Evolutionary conservation across 2,888 invertebrate genomes (phyloP).

Genomic region (Nebria salina): DNA sequence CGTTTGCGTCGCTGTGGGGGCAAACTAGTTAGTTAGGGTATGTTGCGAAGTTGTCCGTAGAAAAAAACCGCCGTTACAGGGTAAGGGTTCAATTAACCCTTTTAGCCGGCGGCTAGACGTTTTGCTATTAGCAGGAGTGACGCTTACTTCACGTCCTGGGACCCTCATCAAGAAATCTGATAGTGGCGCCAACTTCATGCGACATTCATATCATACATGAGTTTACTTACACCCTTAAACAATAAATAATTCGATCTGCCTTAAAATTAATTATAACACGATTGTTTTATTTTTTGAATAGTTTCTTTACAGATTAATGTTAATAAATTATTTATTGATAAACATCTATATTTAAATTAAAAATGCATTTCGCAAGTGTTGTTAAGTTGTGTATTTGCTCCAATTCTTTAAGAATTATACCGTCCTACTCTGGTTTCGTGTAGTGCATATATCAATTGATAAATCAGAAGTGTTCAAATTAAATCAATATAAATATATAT

Average conservation of each 20-base stretch:
- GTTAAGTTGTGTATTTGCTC: constrained; percentile 31
- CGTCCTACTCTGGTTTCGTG: constrained; percentile 43
- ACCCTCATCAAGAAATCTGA: background rate
- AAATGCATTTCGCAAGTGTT: background rate
- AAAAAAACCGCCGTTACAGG: background rate
- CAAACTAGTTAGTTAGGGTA: background rate
- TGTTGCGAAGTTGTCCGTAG: background rate
- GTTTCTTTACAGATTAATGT: too few species aligned
- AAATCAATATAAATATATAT: background rate
- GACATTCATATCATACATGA: background rate
- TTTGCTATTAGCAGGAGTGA: background rate
- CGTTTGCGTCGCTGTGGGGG: background rate
- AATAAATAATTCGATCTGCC: too few species aligned
- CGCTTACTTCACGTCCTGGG: background rate
- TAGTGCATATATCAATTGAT: constrained; percentile 6
- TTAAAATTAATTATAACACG: too few species aligned
- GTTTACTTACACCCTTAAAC: too few species aligned
- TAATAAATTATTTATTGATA: too few species aligned
- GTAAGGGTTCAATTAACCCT: constrained; percentile 19
- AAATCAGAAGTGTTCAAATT: constrained; percentile 13
- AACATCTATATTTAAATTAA: too few species aligned
- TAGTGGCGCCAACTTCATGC: background rate
- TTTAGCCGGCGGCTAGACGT: constrained; percentile 12
- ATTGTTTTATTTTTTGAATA: too few species aligned
- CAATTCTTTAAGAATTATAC: constrained; percentile 41